Base-by-base conservation (phyloP, 2,888 invertebrate species). In the Nasonovia ribisnigri region DNA sequence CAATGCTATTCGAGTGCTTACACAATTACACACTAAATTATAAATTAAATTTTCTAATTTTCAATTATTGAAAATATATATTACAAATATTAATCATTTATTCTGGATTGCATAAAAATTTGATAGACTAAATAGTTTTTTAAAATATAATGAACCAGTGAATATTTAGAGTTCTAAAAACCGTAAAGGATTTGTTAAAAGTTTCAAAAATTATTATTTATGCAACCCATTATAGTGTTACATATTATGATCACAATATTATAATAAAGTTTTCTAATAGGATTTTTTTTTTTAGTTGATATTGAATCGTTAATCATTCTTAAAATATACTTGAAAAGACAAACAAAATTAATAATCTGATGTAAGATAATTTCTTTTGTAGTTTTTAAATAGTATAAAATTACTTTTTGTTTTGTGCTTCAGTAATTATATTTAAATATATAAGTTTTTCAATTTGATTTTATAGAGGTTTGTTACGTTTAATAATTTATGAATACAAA, bases 261-360 rank as follows among this genome's bases (percentile, higher is more conserved):
- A 84, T 13, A 84, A 84, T 54, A 86, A 26, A 57, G n/a, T 88
- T 92, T 88, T 88, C 24, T 92, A 77, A 77, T 92, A 88, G 87
- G 88, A 88, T 88, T 88, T 92, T 48, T 60, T n/a, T n/a, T n/a
- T n/a, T n/a, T n/a, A 51, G 13, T 43, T 87, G 26, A 77, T 92
- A 77, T 43, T 88, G 88, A 92, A 92, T 92, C 88, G 88, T 92
- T 92, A 88, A 92, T 92, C 92, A 29, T 67, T 42, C 29, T 51
- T 77, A 36, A 87, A 46, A 46, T 60, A 92, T 92, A 88, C 24
- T 88, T 92, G 57, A 46, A 92, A 87, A 87, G 8, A 57, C 13
- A 67, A 67, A 87, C 10, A 86, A 46, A 43, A 54, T 43, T 11
- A 86, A 60, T 20, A 84, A 8, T n/a, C 54, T 29, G 42, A 57